Evolutionary conservation across 2,888 invertebrate species (phyloP).

Genomic region (Lymantria dispar): DNA sequence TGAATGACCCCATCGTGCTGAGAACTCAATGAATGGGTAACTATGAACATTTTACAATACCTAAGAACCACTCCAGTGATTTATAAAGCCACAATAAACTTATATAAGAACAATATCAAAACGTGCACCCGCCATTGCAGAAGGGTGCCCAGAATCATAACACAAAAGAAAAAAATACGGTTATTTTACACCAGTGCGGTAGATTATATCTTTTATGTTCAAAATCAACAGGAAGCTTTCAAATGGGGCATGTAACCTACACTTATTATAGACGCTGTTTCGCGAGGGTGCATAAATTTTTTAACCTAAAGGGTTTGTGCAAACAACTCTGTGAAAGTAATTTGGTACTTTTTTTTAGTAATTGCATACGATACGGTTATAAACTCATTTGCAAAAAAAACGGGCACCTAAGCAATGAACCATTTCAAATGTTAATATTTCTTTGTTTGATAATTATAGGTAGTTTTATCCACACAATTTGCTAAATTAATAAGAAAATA

Average conservation of each 20-base stretch:
- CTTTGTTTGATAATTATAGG: too few species aligned
- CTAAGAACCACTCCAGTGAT: conserved; percentile 28
- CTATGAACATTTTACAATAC: conserved; percentile 3
- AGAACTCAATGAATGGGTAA: not conserved
- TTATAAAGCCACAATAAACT: conserved; percentile 51
- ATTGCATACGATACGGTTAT: conserved; percentile 45
- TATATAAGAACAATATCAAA: conserved; percentile 50
- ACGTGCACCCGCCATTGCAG: conserved; percentile 54
- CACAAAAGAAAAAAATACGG: conserved; percentile 76
- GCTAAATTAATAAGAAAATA: too few species aligned
- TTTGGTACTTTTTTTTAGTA: conserved; percentile 53
- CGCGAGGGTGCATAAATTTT: conserved; percentile 77
- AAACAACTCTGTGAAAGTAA: conserved; percentile 55
- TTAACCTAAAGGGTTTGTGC: conserved; percentile 68
- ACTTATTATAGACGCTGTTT: conserved; percentile 76
- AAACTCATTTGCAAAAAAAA: too few species aligned
- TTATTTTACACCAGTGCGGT: conserved; percentile 81
- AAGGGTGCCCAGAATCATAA: conserved; percentile 70
- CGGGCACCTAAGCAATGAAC: too few species aligned
- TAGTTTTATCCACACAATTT: too few species aligned
- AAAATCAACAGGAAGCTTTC: conserved; percentile 81
- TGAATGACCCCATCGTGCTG: not conserved
- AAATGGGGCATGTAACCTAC: conserved; percentile 82
- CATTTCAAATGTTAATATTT: too few species aligned
- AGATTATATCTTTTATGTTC: conserved; percentile 80